Conservation (phyloP, 2,113 vertebrate genomes). For the Malurus cyaneus region DNA sequence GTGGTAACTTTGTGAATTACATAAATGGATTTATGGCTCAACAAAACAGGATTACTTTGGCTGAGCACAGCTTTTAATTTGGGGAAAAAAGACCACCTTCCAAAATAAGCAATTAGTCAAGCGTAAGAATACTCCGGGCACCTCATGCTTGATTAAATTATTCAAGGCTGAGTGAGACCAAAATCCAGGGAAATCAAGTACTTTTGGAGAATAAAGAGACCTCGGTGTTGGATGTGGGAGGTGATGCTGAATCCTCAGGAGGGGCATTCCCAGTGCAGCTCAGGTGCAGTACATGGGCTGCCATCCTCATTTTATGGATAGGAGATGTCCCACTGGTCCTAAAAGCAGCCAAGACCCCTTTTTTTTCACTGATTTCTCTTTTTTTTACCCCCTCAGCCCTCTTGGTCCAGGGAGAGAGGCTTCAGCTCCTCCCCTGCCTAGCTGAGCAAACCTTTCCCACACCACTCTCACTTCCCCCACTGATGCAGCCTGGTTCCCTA, state of each 20-base stretch:
- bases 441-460: background rate
- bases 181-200: background rate
- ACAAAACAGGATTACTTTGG: background rate
- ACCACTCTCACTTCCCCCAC: background rate
- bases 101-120: background rate
- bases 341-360: background rate
- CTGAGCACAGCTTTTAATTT: background rate
- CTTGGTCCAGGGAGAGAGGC: background rate
- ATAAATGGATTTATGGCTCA: background rate
- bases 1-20: background rate
- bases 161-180: background rate
- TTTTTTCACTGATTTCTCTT: background rate
- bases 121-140: accelerated
- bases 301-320: background rate
- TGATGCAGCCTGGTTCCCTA: background rate
- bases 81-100: background rate
- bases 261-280: background rate
- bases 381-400: background rate
- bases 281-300: background rate
- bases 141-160: background rate
- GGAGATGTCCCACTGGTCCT: background rate
- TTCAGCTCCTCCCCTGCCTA: background rate
- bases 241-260: background rate
- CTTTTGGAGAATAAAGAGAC: background rate
- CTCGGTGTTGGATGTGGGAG: background rate